Conservation (phyloP, 2,888 invertebrate species). For the Heterodera filipjevi region DNA sequence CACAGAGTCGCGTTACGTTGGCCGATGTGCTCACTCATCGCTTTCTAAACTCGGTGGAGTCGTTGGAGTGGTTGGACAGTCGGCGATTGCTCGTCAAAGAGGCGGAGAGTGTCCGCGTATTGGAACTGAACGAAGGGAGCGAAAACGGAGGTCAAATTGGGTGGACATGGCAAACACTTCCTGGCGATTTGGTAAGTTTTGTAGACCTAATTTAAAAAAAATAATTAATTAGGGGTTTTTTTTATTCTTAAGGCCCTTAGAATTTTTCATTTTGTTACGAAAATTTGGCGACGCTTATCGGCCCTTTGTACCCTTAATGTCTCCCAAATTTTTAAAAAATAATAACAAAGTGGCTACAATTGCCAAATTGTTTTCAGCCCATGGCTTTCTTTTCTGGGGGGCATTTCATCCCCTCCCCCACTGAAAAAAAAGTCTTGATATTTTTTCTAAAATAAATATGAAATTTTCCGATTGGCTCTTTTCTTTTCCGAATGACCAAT, state of each 20-base stretch:
- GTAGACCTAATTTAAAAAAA: background rate
- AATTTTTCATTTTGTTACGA: background rate
- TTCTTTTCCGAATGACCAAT: too few species aligned
- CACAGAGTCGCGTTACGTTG: constrained; percentile 33
- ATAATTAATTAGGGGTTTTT: background rate
- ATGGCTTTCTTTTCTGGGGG: too few species aligned
- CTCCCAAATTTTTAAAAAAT: too few species aligned
- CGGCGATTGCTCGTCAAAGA: constrained; percentile 35
- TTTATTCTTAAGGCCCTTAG: background rate
- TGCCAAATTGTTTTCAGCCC: too few species aligned
- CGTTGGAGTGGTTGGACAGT: constrained; percentile 47
- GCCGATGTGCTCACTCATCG: constrained; percentile 39
- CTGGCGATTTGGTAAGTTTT: constrained; percentile 19
- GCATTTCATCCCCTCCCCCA: too few species aligned
- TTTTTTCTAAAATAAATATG: too few species aligned
- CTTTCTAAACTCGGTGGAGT: constrained; percentile 43
- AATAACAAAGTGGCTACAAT: too few species aligned
- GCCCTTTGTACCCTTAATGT: too few species aligned
- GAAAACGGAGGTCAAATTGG: constrained; percentile 41
- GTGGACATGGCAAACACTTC: constrained; percentile 22
- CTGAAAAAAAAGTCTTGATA: too few species aligned
- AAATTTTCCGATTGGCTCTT: too few species aligned
- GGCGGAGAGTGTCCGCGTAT: constrained; percentile 40
- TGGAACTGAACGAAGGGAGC: constrained; percentile 35
- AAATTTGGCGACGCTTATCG: too few species aligned